Conservation (phyloP, 2,888 invertebrate genomes). For the Patella pellucida region DNA sequence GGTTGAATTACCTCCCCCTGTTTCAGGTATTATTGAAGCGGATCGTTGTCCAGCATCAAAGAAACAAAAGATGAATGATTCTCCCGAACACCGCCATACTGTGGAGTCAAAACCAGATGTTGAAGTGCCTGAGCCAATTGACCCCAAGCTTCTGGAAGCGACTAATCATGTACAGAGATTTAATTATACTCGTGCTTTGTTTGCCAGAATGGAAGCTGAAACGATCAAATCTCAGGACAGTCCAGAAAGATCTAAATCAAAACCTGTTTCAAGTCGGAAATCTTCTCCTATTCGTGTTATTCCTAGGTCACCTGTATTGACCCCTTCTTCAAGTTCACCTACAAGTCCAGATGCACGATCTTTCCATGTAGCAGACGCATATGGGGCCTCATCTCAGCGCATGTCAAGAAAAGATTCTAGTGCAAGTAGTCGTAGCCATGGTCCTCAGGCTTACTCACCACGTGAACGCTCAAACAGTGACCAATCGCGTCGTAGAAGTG, state of each 20-base stretch:
- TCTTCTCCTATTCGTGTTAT: constrained; percentile 42
- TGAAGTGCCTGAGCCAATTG: constrained; percentile 18
- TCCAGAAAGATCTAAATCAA: constrained; percentile 24
- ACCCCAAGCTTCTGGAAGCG: constrained; percentile 42
- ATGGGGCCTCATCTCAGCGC: background rate
- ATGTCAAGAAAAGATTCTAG: background rate
- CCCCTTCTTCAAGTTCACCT: constrained; percentile 47
- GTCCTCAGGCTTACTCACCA: background rate
- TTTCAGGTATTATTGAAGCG: background rate
- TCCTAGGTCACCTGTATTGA: constrained; percentile 47
- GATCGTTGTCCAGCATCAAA: constrained; percentile 43
- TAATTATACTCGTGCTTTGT: constrained; percentile 66
- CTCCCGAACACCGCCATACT: background rate
- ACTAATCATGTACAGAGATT: constrained; percentile 67
- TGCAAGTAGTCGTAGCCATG: background rate
- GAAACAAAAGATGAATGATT: constrained; percentile 40
- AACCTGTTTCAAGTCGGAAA: constrained; percentile 35
- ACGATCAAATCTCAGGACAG: constrained; percentile 40
- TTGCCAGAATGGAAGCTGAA: constrained; percentile 68
- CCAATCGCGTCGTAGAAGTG: background rate
- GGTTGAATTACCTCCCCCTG: background rate
- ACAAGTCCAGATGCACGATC: constrained; percentile 37
- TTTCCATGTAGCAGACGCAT: constrained; percentile 33
- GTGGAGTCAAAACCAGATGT: background rate
- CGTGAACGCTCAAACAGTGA: constrained; percentile 7